Evolutionary conservation across 2,888 invertebrate genomes (phyloP), one percentile per base, ranked within the genome.

Genomic region (Philopedon plagiatum): DNA sequence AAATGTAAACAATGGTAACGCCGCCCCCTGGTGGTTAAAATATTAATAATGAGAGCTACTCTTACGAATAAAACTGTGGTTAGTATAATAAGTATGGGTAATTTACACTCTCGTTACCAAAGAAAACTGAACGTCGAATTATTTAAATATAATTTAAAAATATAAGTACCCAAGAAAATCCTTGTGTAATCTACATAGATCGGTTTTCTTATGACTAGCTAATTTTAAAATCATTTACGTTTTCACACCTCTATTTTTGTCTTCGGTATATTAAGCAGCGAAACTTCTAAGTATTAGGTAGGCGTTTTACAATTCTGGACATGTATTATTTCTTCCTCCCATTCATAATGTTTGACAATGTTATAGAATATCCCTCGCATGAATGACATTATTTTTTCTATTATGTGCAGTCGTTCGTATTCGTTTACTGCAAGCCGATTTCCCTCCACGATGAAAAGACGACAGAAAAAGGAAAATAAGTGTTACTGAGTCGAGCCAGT

Each of bases 291-390:
- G 80, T 80, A 81, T 79, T 76, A 75, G 78, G 77, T 79, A 46
- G 65, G n/a, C 62, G 62, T 37, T 71, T 83, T 82, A 78, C 80
- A 80, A 83, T 83, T 83, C 83, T 76, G 81, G 82, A 81, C 83
- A 81, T 78, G 81, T 78, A 77, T 80, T 82, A 80, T 81, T 80
- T 79, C 82, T 83, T 83, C 83, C 83, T 83, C 78, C 81, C 83
- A 83, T 83, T 83, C 83, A 83, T 79, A 78, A 78, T 79, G 80
- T 80, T 81, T 81, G 80, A 81, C 81, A 81, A 79, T 75, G 78
- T 81, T 80, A 80, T 80, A 79, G 80, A 71, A 71, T 80, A 78
- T 74, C 78, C 79, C 76, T 75, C 75, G 75, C 76, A 75, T 78
- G 80, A 79, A 81, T 80, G 81, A 81, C 80, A 80, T 78, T 78